Evolutionary conservation across 35 echinoderm and acorn worm species (phyloP).

Genomic region (Heliocidaris erythrogramma): DNA sequence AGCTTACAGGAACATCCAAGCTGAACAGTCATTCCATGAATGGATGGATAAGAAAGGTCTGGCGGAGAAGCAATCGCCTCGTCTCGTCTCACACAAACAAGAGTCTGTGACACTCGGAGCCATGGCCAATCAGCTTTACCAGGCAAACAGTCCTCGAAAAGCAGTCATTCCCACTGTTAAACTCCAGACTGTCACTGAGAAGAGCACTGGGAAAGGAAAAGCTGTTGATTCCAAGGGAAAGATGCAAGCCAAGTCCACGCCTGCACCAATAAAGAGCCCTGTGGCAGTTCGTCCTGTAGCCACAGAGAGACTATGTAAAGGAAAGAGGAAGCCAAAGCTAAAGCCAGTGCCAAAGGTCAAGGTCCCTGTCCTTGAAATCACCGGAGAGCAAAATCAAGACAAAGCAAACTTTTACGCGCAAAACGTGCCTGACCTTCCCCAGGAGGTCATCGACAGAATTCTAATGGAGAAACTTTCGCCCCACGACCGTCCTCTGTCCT

Average conservation of each 20-base stretch:
- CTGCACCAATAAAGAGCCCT: not conserved
- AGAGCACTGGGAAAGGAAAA: constrained; percentile 22
- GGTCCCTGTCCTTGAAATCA: constrained; percentile 21
- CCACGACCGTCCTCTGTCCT: constrained; percentile 83
- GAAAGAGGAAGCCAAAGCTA: constrained; percentile 37
- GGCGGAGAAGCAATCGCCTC: constrained; percentile 37
- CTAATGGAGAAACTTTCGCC: constrained; percentile 68
- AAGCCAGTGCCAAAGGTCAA: constrained; percentile 30
- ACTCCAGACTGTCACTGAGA: not conserved
- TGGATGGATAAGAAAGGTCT: constrained; percentile 87
- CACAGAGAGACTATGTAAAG: constrained; percentile 5
- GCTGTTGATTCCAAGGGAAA: not conserved
- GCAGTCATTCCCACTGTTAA: not conserved
- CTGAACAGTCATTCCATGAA: constrained; percentile 69
- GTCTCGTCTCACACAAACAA: not conserved
- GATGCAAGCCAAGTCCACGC: not conserved
- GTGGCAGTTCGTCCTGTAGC: not conserved
- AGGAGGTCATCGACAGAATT: constrained; percentile 83
- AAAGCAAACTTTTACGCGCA: not conserved
- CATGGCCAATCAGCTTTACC: constrained; percentile 15
- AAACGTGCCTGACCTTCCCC: constrained; percentile 58
- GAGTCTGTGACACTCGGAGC: constrained; percentile 40
- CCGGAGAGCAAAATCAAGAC: not conserved
- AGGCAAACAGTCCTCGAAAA: constrained; percentile 5
- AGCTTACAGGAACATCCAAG: constrained; percentile 73